phyloP scores from a whole-genome alignment of 2,888 invertebrate species.

The Pachycephus smyrnensis region DNA sequence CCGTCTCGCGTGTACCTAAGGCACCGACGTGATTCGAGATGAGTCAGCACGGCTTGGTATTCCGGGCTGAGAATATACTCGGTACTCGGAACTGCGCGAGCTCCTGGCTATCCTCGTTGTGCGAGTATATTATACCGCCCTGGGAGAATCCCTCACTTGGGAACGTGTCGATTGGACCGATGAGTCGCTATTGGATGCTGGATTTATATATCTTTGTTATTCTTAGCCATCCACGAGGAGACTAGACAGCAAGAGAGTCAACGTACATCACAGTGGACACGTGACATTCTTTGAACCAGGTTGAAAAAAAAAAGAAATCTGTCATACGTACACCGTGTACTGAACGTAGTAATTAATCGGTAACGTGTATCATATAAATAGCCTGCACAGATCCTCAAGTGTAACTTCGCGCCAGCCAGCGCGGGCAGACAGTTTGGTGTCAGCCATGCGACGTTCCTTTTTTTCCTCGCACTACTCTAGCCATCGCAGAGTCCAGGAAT shows the following conservation, averaged over 20 bases:
- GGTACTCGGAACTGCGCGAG: slow-evolving; percentile 10
- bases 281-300: background rate
- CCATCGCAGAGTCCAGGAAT: background rate
- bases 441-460: slow-evolving; percentile 19
- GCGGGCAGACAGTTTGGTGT: slow-evolving; percentile 39
- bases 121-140: background rate
- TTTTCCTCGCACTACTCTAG: background rate
- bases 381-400: background rate
- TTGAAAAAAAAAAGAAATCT: background rate
- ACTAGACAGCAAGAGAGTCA: background rate
- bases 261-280: background rate
- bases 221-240: background rate
- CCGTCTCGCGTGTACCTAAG: slow-evolving; percentile 6
- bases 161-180: background rate
- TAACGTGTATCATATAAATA: background rate
- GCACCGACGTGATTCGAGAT: slow-evolving; percentile 13
- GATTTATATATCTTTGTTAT: background rate
- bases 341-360: background rate
- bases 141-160: background rate
- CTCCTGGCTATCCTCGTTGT: slow-evolving; percentile 3
- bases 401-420: background rate
- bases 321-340: background rate
- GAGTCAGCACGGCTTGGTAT: slow-evolving; percentile 34
- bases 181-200: background rate
- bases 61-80: slow-evolving; percentile 32